Evolutionary conservation across 2,113 vertebrate genomes (phyloP).

Genomic region (Rhodinocichla rosea): DNA sequence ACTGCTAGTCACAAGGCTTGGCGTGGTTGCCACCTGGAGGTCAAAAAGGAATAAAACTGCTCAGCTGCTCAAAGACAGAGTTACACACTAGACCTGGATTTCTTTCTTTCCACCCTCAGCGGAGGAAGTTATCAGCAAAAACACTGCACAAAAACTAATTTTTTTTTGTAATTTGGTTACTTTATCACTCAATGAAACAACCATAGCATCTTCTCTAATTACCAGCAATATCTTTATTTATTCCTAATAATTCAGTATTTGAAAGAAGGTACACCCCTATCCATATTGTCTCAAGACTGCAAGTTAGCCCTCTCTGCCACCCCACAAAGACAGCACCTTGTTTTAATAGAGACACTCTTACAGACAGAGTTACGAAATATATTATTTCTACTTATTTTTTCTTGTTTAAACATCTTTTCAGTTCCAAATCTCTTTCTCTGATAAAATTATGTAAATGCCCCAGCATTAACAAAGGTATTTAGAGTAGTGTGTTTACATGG

Average conservation of each 20-base stretch:
- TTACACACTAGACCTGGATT: neutral
- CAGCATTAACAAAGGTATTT: neutral
- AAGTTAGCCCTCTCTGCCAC: neutral
- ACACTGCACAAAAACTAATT: neutral
- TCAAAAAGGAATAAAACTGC: slow-evolving; percentile 30
- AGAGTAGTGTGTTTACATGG: neutral
- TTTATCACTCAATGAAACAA: neutral
- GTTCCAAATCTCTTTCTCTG: neutral
- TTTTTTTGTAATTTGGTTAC: neutral
- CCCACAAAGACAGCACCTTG: neutral
- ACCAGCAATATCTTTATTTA: neutral
- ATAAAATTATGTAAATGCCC: neutral
- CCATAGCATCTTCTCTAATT: neutral
- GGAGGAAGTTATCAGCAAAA: neutral
- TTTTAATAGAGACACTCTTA: neutral
- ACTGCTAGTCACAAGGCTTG: slow-evolving; percentile 96
- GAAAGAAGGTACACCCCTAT: neutral
- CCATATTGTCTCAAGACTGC: neutral
- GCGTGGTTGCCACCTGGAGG: slow-evolving; percentile 93
- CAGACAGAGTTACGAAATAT: neutral
- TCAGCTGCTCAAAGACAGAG: neutral
- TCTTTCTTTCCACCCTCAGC: neutral
- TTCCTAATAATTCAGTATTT: neutral
- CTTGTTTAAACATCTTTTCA: neutral
- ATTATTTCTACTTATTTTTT: neutral